A percentile compares a stretch with the other conserved stretches of the same genome.
Evolutionary conservation across 2,113 vertebrate species (phyloP).

Genomic region (Sebastes fasciatus): DNA sequence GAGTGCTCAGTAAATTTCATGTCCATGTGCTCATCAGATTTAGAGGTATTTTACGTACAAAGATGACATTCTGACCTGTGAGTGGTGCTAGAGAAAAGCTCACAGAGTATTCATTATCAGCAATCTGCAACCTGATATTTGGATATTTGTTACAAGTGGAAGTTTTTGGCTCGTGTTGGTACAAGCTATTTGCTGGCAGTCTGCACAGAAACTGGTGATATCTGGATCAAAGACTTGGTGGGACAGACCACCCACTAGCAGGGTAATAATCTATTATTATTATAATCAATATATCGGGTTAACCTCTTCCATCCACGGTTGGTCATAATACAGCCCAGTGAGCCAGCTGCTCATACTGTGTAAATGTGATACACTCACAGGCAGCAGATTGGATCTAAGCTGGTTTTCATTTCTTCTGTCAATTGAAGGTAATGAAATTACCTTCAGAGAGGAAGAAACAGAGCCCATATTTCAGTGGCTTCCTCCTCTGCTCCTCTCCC

Average conservation of each 20-base stretch:
- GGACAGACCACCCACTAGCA: not conserved
- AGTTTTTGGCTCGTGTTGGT: not conserved
- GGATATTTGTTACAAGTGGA: not conserved
- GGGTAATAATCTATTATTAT: not conserved
- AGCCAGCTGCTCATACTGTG: not conserved
- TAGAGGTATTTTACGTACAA: not conserved
- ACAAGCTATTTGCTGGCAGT: not conserved
- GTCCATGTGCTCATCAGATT: not conserved
- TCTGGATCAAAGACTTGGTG: not conserved
- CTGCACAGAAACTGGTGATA: not conserved
- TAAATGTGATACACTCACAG: not conserved
- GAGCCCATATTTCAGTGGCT: not conserved
- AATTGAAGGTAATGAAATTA: slow-evolving; percentile 33
- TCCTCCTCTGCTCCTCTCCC: not conserved
- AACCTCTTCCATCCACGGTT: slow-evolving; percentile 1
- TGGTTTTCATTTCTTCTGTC: not conserved
- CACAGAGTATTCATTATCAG: not conserved
- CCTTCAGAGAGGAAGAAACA: not conserved
- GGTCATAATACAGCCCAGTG: not conserved
- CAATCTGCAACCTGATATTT: not conserved
- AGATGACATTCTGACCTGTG: not conserved
- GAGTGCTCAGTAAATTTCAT: not conserved
- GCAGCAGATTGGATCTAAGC: not conserved
- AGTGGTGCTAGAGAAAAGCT: not conserved
- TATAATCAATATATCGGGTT: not conserved